Evolutionary conservation across 2,888 invertebrate genomes (phyloP), one percentile per base, ranked within the genome.

Genomic region (Acrobasis suavella): DNA sequence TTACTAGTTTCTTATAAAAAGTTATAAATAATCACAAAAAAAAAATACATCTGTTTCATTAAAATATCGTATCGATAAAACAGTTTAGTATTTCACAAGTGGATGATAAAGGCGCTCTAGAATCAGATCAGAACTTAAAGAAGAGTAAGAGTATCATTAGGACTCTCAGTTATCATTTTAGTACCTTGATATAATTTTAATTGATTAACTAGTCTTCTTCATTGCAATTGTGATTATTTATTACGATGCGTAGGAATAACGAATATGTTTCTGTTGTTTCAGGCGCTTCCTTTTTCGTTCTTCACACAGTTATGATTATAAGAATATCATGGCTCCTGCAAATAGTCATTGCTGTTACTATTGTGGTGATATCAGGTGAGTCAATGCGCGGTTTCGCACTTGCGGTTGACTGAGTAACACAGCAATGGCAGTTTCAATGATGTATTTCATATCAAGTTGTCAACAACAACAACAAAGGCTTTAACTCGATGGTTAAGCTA

Each of bases 311-410:
- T 77, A 91, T 92, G 91, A 89, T 89, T 78, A 81, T 88, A 72
- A 85, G 90, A 80, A 85, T 83, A 88, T 75, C 80, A 91, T 91
- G 92, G 87, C 81, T 86, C 66, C 72, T 83, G 62, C 80, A 77
- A 72, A 65, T 78, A 68, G 65, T 84, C 61, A 69, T 81, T 60
- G 71, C 67, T 63, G 68, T 83, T 65, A 67, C 71, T 68, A 71
- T 82, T 69, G 68, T 74, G 64, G 74, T 71, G 80, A 83, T 74
- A 80, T 85, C 81, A 86, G 91, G 91, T 90, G 69, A 70, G 77
- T 74, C 16, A 54, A 0, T 22, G 49, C 3, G 58, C 50, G 37
- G 50, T 50, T 46, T 16, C 37, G 8, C 46, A 52, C 15, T 62
- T 54, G 42, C 10, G 50, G 42, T 61, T 22, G 56, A n/a, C 46